Conservation (phyloP, 2,888 invertebrate genomes). For the Trissoscelio sp. region DNA sequence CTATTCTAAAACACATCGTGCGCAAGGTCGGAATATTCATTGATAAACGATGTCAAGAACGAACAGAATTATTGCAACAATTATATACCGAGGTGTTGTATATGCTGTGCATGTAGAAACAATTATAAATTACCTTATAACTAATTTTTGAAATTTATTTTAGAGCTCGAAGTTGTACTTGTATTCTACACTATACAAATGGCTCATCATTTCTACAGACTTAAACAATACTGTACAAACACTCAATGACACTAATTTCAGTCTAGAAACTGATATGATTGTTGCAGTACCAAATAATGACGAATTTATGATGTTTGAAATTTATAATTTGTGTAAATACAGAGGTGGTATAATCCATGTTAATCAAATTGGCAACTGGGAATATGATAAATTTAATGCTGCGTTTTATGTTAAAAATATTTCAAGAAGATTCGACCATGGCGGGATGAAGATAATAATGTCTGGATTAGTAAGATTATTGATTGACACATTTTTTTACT, state of each 20-base stretch:
- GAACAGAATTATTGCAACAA: neutral
- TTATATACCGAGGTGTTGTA: slow-evolving; percentile 33
- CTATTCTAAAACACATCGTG: neutral
- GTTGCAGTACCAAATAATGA: slow-evolving; percentile 68
- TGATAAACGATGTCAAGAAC: slow-evolving; percentile 30
- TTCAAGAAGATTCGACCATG: slow-evolving; percentile 62
- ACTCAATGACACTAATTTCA: slow-evolving; percentile 73
- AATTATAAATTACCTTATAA: too few relatives aligned
- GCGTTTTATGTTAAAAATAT: slow-evolving; percentile 45
- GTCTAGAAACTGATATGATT: slow-evolving; percentile 72
- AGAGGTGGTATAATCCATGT: slow-evolving; percentile 71
- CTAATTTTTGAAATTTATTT: slow-evolving; percentile 9
- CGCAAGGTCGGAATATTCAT: slow-evolving; percentile 41
- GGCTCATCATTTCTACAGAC: slow-evolving; percentile 72
- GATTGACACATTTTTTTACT: neutral
- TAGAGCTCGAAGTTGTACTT: slow-evolving; percentile 29
- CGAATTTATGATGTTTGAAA: slow-evolving; percentile 70
- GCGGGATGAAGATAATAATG: slow-evolving; percentile 68
- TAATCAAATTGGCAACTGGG: slow-evolving; percentile 71
- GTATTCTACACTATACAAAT: slow-evolving; percentile 49
- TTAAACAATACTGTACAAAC: slow-evolving; percentile 63
- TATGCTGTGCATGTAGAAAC: too few relatives aligned
- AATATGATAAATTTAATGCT: slow-evolving; percentile 28
- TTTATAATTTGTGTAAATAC: slow-evolving; percentile 73
- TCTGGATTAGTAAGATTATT: slow-evolving; percentile 64